Conservation (phyloP, 1,140 invertebrate species). For the Reticulitermes speratus region DNA sequence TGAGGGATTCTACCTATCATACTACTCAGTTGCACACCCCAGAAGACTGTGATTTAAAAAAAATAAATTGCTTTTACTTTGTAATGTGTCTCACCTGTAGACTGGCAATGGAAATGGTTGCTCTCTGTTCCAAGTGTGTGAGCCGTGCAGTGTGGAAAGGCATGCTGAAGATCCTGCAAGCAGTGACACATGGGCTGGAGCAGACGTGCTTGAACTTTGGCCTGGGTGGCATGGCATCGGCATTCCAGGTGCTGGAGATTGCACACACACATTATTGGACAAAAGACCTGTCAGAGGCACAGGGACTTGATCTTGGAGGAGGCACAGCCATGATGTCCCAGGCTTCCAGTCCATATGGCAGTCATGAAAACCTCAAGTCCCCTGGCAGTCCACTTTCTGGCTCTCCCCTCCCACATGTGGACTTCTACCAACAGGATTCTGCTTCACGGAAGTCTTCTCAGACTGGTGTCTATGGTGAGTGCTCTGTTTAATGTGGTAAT, state of each 20-base stretch:
- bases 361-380: constrained; percentile 69
- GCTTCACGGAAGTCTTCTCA: constrained; percentile 55
- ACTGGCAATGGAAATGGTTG: neutral
- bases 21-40: no score
- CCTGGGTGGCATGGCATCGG: constrained; percentile 94
- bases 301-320: constrained; percentile 25
- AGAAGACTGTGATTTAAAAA: no score
- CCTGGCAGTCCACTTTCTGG: constrained; percentile 58
- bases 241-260: constrained; percentile 95
- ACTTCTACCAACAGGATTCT: constrained; percentile 47
- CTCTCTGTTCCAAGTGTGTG: constrained; percentile 65
- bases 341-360: constrained; percentile 73
- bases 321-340: constrained; percentile 43
- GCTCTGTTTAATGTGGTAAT: neutral
- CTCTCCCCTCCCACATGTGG: constrained; percentile 50
- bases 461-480: constrained; percentile 41
- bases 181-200: constrained; percentile 87
- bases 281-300: constrained; percentile 69
- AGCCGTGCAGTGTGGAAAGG: constrained; percentile 92
- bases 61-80: no score
- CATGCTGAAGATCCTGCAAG: constrained; percentile 88
- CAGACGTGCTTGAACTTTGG: constrained; percentile 92
- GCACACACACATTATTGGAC: constrained; percentile 98
- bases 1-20: no score
- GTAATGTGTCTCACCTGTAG: no score